Evolutionary conservation across 2,888 invertebrate species (phyloP).

Genomic region (Eudasyphora cyanicolor): DNA sequence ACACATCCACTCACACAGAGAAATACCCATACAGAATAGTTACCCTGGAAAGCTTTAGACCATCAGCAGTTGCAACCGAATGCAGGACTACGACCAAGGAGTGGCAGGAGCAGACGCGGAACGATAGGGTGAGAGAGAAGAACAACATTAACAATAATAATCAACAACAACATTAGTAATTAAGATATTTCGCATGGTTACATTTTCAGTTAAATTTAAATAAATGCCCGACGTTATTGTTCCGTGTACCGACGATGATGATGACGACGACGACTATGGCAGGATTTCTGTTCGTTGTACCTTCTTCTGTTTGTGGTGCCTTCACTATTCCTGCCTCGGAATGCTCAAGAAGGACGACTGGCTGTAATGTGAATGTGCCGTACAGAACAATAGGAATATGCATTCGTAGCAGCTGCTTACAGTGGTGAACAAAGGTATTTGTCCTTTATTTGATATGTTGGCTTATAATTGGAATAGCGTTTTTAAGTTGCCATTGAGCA

Average conservation of each 20-base stretch:
- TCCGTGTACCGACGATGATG: neutral
- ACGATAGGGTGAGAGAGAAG: conserved; percentile 5
- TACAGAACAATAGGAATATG: neutral
- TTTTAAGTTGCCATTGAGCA: too few relatives aligned
- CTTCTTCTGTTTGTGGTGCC: neutral
- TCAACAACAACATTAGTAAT: conserved; percentile 59
- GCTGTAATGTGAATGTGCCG: conserved; percentile 6
- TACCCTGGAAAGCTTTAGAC: neutral
- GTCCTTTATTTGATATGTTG: too few relatives aligned
- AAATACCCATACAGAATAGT: neutral
- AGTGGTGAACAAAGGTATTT: neutral
- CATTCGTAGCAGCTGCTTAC: too few relatives aligned
- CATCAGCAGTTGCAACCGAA: conserved; percentile 4
- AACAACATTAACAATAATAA: conserved; percentile 54
- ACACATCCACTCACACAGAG: neutral
- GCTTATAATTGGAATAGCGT: too few relatives aligned
- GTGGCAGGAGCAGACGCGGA: neutral
- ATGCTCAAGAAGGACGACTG: neutral
- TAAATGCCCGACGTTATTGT: conserved; percentile 52
- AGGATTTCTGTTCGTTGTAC: conserved; percentile 9
- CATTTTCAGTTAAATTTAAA: conserved; percentile 58
- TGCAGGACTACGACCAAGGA: conserved; percentile 30
- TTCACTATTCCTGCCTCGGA: neutral
- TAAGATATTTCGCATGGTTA: conserved; percentile 64
- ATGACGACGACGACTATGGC: too few relatives aligned